These are phyloP conservation scores for Pachycephus smyrnensis DNA, from an alignment of 2,888 invertebrate species.

Conservation along the genomic window DNA sequence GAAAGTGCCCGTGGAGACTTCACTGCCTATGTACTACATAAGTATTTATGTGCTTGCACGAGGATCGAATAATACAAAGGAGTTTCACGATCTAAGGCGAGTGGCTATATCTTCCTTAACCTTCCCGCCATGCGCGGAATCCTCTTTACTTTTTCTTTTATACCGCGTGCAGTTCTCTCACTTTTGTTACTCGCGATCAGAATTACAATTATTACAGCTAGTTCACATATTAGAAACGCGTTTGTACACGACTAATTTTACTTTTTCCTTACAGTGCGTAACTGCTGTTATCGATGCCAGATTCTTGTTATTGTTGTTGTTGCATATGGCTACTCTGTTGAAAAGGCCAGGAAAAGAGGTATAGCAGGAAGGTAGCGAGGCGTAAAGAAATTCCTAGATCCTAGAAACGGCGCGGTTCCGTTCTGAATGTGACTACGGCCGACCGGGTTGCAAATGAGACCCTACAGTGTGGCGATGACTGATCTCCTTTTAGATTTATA, in stretches of 20 bases:
- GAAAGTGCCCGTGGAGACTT: not conserved
- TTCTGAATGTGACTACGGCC: constrained; percentile 25
- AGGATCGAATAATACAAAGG: not conserved
- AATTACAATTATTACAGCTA: not conserved
- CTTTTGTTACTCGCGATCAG: not conserved
- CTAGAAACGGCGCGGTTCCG: constrained; percentile 29
- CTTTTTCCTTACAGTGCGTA: not conserved
- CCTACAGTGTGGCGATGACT: not conserved
- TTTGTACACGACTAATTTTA: not conserved
- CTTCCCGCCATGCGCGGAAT: not conserved
- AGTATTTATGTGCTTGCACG: not conserved
- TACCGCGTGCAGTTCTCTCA: not conserved
- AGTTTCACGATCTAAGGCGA: not conserved
- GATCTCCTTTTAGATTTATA: not conserved
- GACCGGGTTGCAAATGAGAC: constrained; percentile 15
- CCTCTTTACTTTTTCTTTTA: not conserved
- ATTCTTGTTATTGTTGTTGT: not conserved
- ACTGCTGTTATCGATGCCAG: not conserved
- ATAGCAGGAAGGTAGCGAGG: constrained; percentile 10
- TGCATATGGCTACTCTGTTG: not conserved
- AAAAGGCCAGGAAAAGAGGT: not conserved
- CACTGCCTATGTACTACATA: not conserved
- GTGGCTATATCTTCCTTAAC: not conserved
- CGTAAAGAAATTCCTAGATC: constrained; percentile 18
- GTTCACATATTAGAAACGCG: not conserved